These are phyloP conservation scores for Orbicella faveolata DNA, from an alignment of 64 coral and sea anemone species.

Conservation along the genomic window DNA sequence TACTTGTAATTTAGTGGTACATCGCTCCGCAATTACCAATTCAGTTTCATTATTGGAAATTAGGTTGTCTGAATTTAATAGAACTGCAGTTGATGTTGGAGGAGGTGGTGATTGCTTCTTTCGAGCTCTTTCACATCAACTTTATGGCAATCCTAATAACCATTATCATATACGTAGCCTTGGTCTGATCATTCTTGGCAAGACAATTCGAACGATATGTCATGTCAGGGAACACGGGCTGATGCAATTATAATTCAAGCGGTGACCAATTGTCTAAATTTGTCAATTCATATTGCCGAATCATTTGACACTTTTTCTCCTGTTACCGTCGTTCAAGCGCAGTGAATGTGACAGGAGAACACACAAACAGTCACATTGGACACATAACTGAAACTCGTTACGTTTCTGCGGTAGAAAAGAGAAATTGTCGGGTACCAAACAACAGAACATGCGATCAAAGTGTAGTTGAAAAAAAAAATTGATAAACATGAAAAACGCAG, in stretches of 20 bases:
- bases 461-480: no score
- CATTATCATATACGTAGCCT: conserved; percentile 20
- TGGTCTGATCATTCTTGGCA: conserved; percentile 45
- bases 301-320: conserved; percentile 31
- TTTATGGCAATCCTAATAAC: conserved; percentile 21
- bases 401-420: conserved; percentile 23
- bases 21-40: not conserved
- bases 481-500: no score
- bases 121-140: conserved; percentile 45
- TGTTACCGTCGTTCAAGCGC: conserved; percentile 41
- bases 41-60: conserved; percentile 43
- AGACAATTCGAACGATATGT: conserved; percentile 46
- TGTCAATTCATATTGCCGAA: not conserved
- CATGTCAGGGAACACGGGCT: conserved; percentile 30
- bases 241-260: conserved; percentile 64
- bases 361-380: conserved; percentile 15
- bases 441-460: not conserved
- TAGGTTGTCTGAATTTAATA: conserved; percentile 44
- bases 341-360: conserved; percentile 13
- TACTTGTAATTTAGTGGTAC: no score
- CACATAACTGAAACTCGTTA: conserved; percentile 51
- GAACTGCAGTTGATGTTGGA: conserved; percentile 37
- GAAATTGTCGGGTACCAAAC: not conserved
- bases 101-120: conserved; percentile 59
- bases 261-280: conserved; percentile 15